Percentiles rank a stretch among this genome's conserved stretches.
These are phyloP conservation scores for Zonitis immaculata DNA, from an alignment of 2,888 invertebrate species.

Conservation along the genomic window DNA sequence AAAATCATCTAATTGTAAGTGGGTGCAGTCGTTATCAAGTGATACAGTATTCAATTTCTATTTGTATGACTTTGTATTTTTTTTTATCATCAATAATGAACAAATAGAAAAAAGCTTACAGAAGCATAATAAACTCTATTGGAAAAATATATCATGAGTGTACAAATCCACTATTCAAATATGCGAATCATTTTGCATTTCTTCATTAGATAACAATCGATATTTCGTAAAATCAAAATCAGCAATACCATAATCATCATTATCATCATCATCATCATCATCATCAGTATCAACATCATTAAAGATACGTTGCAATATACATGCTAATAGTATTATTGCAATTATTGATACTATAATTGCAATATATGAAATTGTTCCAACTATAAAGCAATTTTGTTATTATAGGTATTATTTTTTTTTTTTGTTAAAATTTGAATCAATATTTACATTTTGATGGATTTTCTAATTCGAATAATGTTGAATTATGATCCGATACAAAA, in stretches of 20 bases:
- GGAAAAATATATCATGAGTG: no score
- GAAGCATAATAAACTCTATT: no score
- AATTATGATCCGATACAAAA: background rate
- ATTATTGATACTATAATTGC: slow-evolving; percentile 10
- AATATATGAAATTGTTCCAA: slow-evolving; percentile 13
- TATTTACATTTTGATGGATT: background rate
- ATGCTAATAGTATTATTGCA: slow-evolving; percentile 6
- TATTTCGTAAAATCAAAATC: slow-evolving; percentile 15
- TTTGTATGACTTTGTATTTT: no score
- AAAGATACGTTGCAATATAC: slow-evolving; percentile 7
- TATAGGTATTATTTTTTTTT: no score
- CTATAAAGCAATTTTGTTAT: slow-evolving; percentile 3
- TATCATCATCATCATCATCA: slow-evolving; percentile 6
- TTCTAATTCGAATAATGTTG: background rate
- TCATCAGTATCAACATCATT: slow-evolving; percentile 10
- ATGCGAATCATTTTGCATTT: background rate
- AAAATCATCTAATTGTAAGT: no score
- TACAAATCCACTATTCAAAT: no score
- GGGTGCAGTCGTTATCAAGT: no score
- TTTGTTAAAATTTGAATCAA: background rate
- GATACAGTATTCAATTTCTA: no score
- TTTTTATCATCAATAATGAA: no score
- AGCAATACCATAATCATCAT: background rate
- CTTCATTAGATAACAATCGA: slow-evolving; percentile 14
- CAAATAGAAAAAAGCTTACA: no score